phyloP scores from a whole-genome alignment of 2,113 vertebrate genomes.

The Hippocampus comes region DNA sequence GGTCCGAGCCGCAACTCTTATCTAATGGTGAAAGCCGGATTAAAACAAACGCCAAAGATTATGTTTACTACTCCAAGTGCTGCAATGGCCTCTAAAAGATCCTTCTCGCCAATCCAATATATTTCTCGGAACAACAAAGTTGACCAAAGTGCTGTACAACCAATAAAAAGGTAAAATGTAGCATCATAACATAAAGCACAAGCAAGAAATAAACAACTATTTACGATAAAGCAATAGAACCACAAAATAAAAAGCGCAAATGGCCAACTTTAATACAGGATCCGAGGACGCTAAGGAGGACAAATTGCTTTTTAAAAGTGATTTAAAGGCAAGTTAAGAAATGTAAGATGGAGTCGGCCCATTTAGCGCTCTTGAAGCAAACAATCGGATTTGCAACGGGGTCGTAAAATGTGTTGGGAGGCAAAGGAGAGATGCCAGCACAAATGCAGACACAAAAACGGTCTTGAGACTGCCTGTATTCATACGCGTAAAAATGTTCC shows the following conservation, averaged over 20 bases:
- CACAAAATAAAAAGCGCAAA: neutral
- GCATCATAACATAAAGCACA: neutral
- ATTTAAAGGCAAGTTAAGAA: neutral
- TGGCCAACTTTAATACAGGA: too few species aligned
- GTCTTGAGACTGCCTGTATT: too few species aligned
- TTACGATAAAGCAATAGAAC: neutral
- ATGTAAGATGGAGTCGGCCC: neutral
- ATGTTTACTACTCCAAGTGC: conserved; percentile 10
- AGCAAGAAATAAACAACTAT: neutral
- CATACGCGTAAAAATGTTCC: too few species aligned
- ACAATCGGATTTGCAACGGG: too few species aligned
- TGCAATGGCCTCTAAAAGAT: conserved; percentile 1
- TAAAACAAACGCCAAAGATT: conserved; percentile 25
- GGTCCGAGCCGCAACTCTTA: conserved; percentile 3
- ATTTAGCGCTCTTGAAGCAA: too few species aligned
- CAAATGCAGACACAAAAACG: too few species aligned
- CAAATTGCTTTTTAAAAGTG: neutral
- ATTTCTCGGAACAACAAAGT: neutral
- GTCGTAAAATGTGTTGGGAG: too few species aligned
- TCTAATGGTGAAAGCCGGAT: conserved; percentile 21
- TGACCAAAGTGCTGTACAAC: neutral
- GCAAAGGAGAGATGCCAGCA: too few species aligned
- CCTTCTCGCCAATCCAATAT: neutral
- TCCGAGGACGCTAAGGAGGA: neutral
- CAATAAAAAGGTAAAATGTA: neutral